Conservation (phyloP, 53 echinoderm and acorn worm species). For the Holothuria leucospilota region DNA sequence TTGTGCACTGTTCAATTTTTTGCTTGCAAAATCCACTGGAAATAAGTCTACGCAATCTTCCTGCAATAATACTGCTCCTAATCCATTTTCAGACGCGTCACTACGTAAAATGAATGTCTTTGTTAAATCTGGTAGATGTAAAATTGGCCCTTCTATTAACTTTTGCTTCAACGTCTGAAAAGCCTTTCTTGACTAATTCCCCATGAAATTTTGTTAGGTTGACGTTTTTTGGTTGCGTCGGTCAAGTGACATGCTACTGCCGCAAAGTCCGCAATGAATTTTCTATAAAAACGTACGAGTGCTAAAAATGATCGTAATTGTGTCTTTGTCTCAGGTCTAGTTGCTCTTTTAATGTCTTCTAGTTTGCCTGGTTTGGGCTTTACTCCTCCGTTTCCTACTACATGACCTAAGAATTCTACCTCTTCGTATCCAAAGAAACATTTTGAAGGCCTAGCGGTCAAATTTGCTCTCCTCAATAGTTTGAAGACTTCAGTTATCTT, state of each 20-base stretch:
- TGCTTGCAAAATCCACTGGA: slow-evolving; percentile 53
- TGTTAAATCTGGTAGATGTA: slow-evolving; percentile 39
- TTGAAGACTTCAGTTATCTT: slow-evolving; percentile 51
- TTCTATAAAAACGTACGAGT: slow-evolving; percentile 62
- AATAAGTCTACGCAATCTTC: slow-evolving; percentile 19
- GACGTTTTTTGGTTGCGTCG: slow-evolving; percentile 48
- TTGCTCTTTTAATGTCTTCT: slow-evolving; percentile 38
- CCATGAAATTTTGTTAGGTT: slow-evolving; percentile 62
- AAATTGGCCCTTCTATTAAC: slow-evolving; percentile 22
- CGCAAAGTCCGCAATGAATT: slow-evolving; percentile 68
- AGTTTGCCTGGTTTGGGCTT: slow-evolving; percentile 64
- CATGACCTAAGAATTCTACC: slow-evolving; percentile 72
- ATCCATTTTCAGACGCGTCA: slow-evolving; percentile 37
- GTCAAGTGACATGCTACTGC: slow-evolving; percentile 64
- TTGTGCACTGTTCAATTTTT: background rate
- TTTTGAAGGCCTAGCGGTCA: slow-evolving; percentile 65
- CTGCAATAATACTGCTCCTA: slow-evolving; percentile 56
- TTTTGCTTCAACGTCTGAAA: slow-evolving; percentile 43
- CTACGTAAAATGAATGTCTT: slow-evolving; percentile 45
- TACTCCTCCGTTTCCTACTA: slow-evolving; percentile 54
- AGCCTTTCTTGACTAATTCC: slow-evolving; percentile 52
- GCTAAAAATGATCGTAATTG: slow-evolving; percentile 65
- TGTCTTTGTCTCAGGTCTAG: slow-evolving; percentile 66
- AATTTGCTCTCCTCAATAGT: slow-evolving; percentile 41
- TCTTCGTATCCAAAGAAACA: slow-evolving; percentile 59